A percentile compares a stretch with the other conserved stretches of the same genome.
phyloP scores from a whole-genome alignment of 1,140 invertebrate species.

The Branchinecta lynchi region DNA sequence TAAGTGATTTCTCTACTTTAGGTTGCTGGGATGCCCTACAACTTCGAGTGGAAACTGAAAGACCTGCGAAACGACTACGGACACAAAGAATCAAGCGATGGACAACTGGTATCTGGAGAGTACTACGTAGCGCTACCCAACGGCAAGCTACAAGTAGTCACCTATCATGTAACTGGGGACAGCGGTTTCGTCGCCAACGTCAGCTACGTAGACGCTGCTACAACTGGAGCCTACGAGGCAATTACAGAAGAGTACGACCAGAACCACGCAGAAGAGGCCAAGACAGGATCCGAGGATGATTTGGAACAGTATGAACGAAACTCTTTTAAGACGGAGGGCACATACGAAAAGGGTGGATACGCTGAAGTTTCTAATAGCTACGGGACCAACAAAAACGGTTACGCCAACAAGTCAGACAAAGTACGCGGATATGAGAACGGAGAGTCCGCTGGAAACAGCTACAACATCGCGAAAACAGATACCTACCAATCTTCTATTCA shows the following conservation, averaged over 20 bases:
- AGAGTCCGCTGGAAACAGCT: background rate
- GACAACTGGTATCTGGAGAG: constrained; percentile 15
- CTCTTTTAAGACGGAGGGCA: no score
- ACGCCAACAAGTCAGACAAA: background rate
- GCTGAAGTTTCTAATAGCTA: background rate
- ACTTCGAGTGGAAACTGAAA: constrained; percentile 20
- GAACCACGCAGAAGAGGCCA: no score
- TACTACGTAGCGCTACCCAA: constrained; percentile 15
- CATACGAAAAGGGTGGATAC: no score
- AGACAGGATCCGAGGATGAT: no score
- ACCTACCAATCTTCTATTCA: no score
- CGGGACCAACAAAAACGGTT: background rate
- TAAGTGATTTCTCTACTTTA: background rate
- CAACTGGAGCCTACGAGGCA: no score
- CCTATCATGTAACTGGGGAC: constrained; percentile 16
- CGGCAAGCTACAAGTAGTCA: constrained; percentile 11
- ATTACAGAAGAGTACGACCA: no score
- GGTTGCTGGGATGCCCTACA: constrained; percentile 18
- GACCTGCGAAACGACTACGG: constrained; percentile 22
- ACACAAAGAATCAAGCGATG: constrained; percentile 20
- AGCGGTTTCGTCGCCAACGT: constrained; percentile 14
- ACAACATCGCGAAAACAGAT: no score
- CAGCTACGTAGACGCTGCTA: background rate
- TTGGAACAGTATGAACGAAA: no score
- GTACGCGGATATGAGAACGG: background rate